Conservation (phyloP, 1,140 invertebrate genomes). For the Anoplolepis gracilipes region DNA sequence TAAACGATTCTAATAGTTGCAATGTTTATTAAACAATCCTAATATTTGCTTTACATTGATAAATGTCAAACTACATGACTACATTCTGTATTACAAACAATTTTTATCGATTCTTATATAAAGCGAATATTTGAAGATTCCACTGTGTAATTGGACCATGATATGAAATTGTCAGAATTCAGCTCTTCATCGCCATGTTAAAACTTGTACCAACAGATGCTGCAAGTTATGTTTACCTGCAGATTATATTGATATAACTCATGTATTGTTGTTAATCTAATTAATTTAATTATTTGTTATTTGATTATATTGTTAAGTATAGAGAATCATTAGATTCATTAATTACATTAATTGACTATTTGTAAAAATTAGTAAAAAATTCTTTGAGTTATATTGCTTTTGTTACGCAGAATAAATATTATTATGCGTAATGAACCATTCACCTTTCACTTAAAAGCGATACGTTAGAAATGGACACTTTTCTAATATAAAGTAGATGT, state of each 20-base stretch:
- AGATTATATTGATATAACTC: constrained; percentile 16
- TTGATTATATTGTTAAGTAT: neutral
- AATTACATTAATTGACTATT: neutral
- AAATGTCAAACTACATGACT: neutral
- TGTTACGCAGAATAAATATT: constrained; percentile 35
- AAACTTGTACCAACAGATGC: neutral
- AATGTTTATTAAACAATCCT: neutral
- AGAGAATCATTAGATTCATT: neutral
- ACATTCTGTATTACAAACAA: neutral
- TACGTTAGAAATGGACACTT: neutral
- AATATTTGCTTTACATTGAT: neutral
- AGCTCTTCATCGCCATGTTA: constrained; percentile 28
- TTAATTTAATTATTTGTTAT: neutral
- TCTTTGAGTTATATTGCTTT: neutral
- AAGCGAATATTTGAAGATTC: constrained; percentile 28
- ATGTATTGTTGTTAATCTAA: neutral
- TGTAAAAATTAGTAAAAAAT: constrained; percentile 22
- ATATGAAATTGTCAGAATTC: constrained; percentile 51
- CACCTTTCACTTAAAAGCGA: constrained; percentile 47
- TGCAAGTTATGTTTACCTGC: constrained; percentile 12
- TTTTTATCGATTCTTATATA: constrained; percentile 12
- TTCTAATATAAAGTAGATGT: no score
- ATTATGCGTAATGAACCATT: constrained; percentile 42
- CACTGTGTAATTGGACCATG: constrained; percentile 9
- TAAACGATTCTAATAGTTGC: no score